Evolutionary conservation across 1,140 invertebrate genomes (phyloP).

Genomic region (Hycleus cichorii): DNA sequence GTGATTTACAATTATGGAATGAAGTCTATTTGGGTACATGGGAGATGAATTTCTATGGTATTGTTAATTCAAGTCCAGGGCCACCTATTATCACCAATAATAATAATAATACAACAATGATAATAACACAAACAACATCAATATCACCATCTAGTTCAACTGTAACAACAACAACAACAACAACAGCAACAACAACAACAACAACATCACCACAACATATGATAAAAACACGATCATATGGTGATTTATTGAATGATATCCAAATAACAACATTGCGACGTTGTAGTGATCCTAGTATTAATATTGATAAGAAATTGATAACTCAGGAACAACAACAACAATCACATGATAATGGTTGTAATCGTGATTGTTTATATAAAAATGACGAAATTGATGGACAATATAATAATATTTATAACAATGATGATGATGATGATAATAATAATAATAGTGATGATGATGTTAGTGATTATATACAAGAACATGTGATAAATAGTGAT

Average conservation of each 20-base stretch:
- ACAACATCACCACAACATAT: conserved; percentile 39
- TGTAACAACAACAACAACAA: too few relatives aligned
- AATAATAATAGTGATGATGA: background rate
- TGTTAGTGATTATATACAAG: background rate
- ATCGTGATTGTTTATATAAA: conserved; percentile 31
- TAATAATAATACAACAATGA: too few relatives aligned
- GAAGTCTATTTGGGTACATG: conserved; percentile 71
- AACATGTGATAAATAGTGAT: conserved; percentile 16
- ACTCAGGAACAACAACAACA: too few relatives aligned
- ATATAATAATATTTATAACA: conserved; percentile 18
- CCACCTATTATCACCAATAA: conserved; percentile 13
- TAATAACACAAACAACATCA: too few relatives aligned
- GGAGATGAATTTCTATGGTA: conserved; percentile 38
- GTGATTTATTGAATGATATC: conserved; percentile 63
- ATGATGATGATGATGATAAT: background rate
- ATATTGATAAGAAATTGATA: conserved; percentile 47
- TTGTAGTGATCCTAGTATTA: conserved; percentile 77
- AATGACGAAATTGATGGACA: background rate
- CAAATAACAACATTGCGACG: conserved; percentile 48
- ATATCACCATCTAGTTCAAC: too few relatives aligned
- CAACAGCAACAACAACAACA: too few relatives aligned
- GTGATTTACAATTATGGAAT: conserved; percentile 75
- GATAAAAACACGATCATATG: conserved; percentile 74
- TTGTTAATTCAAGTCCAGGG: conserved; percentile 24
- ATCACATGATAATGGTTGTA: conserved; percentile 17